Percentiles rank a stretch among this genome's conserved stretches.
Conservation (phyloP, 2,888 invertebrate species). For the Mimumesa dahlbomi region DNA sequence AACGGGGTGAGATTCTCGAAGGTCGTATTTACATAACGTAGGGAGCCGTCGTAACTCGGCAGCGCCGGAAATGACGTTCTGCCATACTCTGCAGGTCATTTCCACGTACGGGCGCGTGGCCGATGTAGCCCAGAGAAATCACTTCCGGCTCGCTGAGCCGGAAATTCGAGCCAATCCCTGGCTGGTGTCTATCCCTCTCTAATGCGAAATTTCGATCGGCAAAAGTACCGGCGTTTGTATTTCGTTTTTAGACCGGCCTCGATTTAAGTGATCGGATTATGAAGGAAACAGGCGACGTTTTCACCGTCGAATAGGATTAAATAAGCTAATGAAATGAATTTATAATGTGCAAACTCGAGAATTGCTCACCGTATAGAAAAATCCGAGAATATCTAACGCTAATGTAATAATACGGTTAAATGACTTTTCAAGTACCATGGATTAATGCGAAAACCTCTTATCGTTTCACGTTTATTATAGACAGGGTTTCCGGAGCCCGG, state of each 20-base stretch:
- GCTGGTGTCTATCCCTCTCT: conserved; percentile 35
- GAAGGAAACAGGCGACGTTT: background rate
- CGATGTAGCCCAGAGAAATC: conserved; percentile 66
- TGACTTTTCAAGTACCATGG: no score
- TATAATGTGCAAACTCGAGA: no score
- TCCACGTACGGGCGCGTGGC: conserved; percentile 64
- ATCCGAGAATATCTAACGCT: no score
- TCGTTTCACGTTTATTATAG: conserved; percentile 47
- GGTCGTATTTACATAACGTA: conserved; percentile 58
- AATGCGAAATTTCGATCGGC: conserved; percentile 40
- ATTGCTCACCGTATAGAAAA: no score
- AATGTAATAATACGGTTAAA: no score
- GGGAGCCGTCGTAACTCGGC: conserved; percentile 52
- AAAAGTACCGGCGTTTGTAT: conserved; percentile 32
- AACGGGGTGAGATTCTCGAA: conserved; percentile 11
- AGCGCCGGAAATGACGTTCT: conserved; percentile 68
- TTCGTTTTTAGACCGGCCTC: conserved; percentile 39
- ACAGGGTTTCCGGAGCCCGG: conserved; percentile 55
- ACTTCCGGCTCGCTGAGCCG: conserved; percentile 70
- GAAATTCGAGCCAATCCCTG: conserved; percentile 70
- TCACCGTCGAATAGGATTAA: conserved; percentile 6
- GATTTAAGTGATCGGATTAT: conserved; percentile 34
- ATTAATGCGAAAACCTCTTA: conserved; percentile 2
- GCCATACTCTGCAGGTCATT: conserved; percentile 67
- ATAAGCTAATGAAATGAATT: conserved; percentile 9